Evolutionary conservation across 1,140 invertebrate genomes (phyloP).

Genomic region (Ruditapes philippinarum): DNA sequence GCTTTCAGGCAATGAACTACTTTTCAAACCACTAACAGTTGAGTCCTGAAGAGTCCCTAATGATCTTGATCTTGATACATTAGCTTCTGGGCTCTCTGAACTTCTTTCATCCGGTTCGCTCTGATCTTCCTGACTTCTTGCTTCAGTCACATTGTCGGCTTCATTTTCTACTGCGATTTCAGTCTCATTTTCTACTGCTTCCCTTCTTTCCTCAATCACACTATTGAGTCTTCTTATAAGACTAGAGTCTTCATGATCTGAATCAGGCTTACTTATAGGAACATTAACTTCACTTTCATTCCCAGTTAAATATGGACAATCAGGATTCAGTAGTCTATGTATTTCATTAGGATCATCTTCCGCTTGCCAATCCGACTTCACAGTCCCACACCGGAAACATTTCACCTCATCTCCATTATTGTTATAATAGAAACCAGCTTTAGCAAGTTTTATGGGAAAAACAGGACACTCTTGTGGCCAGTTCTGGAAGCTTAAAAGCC

Average conservation of each 20-base stretch:
- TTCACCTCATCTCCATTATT: slow-evolving; percentile 68
- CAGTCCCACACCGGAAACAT: slow-evolving; percentile 63
- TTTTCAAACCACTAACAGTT: not conserved
- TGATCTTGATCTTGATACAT: not conserved
- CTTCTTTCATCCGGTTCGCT: not conserved
- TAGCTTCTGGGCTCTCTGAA: not conserved
- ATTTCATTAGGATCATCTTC: slow-evolving; percentile 55
- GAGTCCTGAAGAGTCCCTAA: slow-evolving; percentile 2
- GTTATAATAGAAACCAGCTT: slow-evolving; percentile 70
- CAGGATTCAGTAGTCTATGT: slow-evolving; percentile 54
- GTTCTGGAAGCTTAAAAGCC: slow-evolving; percentile 49
- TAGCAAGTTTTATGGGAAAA: slow-evolving; percentile 41
- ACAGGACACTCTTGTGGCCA: slow-evolving; percentile 43
- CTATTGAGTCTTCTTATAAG: not conserved
- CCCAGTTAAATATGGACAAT: slow-evolving; percentile 48
- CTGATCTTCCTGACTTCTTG: not conserved
- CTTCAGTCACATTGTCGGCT: not conserved
- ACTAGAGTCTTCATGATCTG: not conserved
- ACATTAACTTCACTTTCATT: slow-evolving; percentile 1
- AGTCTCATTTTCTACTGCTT: not conserved
- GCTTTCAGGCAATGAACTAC: not conserved
- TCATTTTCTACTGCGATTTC: not conserved
- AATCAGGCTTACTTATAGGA: not conserved
- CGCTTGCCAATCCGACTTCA: slow-evolving; percentile 46
- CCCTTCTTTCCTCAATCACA: not conserved